Evolutionary conservation across 2,888 invertebrate species (phyloP).

Genomic region (Beris chalybata): DNA sequence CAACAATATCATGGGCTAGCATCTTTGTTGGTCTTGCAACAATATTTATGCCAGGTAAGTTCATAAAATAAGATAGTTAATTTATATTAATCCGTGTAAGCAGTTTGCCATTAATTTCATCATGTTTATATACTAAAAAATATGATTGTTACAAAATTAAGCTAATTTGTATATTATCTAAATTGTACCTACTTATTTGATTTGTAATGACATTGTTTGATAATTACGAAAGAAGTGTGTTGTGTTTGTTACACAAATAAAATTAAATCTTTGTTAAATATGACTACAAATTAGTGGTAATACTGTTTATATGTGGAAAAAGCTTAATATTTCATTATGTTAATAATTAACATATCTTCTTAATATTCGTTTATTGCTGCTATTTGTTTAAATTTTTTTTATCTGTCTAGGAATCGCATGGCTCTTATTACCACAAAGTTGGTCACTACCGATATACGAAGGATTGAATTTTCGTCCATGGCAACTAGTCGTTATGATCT

Average conservation of each 20-base stretch:
- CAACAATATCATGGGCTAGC: slow-evolving; percentile 53
- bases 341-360: neutral
- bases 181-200: no score
- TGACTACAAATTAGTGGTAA: no score
- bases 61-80: neutral
- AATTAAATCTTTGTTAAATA: no score
- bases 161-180: no score
- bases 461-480: slow-evolving; percentile 51
- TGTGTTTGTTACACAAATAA: no score
- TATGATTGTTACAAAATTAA: no score
- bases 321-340: neutral
- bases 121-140: no score
- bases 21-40: slow-evolving; percentile 52
- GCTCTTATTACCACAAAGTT: slow-evolving; percentile 49
- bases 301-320: no score
- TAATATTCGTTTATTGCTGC: neutral
- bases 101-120: no score
- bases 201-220: no score
- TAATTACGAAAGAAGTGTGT: no score
- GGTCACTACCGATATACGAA: slow-evolving; percentile 47
- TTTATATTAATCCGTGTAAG: no score
- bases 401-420: slow-evolving; percentile 49
- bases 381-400: neutral
- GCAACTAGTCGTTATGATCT: slow-evolving; percentile 49
- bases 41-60: slow-evolving; percentile 49